Percentiles rank a stretch among this genome's conserved stretches.
Evolutionary conservation across 35 echinoderm and acorn worm genomes (phyloP).

Genomic region (Chiridota heheva): DNA sequence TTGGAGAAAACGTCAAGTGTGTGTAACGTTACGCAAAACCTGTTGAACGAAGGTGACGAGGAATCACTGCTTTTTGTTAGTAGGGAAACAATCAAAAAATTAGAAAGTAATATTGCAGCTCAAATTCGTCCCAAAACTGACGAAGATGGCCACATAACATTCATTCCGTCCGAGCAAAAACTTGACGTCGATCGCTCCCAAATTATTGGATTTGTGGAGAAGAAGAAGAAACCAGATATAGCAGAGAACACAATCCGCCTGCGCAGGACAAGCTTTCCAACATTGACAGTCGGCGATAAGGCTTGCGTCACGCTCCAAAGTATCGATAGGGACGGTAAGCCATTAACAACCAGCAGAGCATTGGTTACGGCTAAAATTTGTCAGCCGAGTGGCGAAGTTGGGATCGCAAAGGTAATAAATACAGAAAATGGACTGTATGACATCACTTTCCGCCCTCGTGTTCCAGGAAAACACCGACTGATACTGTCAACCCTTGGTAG

Average conservation of each 20-base stretch:
- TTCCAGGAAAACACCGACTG: conserved; percentile 78
- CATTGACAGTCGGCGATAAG: conserved; percentile 62
- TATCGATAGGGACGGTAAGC: conserved; percentile 42
- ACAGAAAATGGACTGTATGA: conserved; percentile 79
- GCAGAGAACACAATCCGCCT: neutral
- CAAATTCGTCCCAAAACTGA: conserved; percentile 50
- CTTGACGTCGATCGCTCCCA: conserved; percentile 26
- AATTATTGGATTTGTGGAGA: conserved; percentile 35
- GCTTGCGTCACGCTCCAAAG: conserved; percentile 60
- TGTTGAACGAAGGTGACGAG: conserved; percentile 82
- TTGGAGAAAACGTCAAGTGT: conserved; percentile 85
- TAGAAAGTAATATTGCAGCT: conserved; percentile 62
- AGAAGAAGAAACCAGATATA: neutral
- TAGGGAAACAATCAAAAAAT: conserved; percentile 71
- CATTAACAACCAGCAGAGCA: conserved; percentile 48
- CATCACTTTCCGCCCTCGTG: conserved; percentile 75
- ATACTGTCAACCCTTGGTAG: conserved; percentile 75
- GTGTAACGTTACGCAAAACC: conserved; percentile 82
- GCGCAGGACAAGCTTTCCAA: conserved; percentile 13
- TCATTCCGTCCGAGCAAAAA: conserved; percentile 35
- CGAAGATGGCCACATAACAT: conserved; percentile 77
- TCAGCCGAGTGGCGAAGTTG: conserved; percentile 83
- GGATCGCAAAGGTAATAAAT: conserved; percentile 78
- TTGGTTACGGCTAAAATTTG: conserved; percentile 85
- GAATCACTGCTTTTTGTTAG: conserved; percentile 75